These are phyloP conservation scores for Grallaria varia DNA, from an alignment of 2,113 vertebrate genomes.

Conservation along the genomic window DNA sequence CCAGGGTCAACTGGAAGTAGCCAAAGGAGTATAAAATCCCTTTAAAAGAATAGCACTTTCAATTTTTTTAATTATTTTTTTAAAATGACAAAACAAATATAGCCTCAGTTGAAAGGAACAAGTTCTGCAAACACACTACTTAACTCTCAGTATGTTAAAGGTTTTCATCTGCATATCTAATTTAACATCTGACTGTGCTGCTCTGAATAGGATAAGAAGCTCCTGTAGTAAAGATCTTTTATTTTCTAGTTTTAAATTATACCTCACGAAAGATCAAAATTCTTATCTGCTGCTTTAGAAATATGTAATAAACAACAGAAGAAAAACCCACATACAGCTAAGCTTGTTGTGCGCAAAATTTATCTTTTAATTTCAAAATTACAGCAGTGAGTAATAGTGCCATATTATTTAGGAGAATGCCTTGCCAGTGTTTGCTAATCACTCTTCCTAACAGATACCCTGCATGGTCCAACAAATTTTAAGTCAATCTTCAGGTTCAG, in stretches of 20 bases:
- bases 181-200: not conserved
- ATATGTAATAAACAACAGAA: not conserved
- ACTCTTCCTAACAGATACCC: constrained; percentile 9
- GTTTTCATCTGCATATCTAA: not conserved
- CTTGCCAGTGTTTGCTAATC: constrained; percentile 23
- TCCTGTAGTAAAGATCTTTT: not conserved
- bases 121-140: not conserved
- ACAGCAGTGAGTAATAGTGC: not conserved
- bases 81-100: not conserved
- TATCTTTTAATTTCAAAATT: not conserved
- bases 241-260: not conserved
- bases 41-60: not conserved
- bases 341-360: not conserved
- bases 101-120: not conserved
- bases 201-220: not conserved
- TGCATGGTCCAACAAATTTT: not conserved
- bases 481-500: constrained; percentile 53
- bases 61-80: not conserved
- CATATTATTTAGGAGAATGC: not conserved
- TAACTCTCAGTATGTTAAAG: not conserved
- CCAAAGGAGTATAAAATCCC: not conserved
- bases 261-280: not conserved
- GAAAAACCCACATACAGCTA: not conserved
- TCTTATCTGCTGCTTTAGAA: not conserved
- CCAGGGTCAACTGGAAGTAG: not conserved